Percentiles rank a stretch among this genome's conserved stretches.
Evolutionary conservation across 92 coral and sea anemone genomes (phyloP).

Genomic region (Virgularia gustaviana): DNA sequence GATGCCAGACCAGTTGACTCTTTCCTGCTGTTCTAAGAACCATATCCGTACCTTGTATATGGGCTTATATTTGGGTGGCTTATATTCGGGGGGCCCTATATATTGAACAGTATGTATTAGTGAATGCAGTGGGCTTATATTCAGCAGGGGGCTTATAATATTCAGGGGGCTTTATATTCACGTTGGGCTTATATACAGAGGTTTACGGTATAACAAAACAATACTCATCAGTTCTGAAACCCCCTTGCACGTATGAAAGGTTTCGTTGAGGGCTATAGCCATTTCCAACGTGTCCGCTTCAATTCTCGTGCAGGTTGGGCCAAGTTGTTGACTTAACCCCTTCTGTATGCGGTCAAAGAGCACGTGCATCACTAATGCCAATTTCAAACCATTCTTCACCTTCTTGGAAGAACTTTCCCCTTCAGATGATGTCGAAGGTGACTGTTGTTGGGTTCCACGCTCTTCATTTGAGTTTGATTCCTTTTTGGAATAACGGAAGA

Average conservation of each 20-base stretch:
- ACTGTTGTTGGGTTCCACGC: background rate
- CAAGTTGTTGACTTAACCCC: background rate
- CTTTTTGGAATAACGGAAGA: background rate
- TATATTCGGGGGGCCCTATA: too few species aligned
- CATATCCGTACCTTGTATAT: background rate
- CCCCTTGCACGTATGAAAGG: background rate
- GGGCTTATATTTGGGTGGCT: background rate
- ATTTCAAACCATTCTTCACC: background rate
- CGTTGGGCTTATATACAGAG: too few species aligned
- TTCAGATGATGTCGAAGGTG: background rate
- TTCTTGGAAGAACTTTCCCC: background rate
- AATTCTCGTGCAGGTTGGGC: background rate
- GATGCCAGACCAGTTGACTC: too few species aligned
- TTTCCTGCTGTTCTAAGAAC: too few species aligned
- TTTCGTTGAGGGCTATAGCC: constrained; percentile 1
- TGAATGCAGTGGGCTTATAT: too few species aligned
- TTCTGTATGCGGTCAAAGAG: background rate
- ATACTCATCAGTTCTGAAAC: background rate
- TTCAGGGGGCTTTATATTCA: too few species aligned
- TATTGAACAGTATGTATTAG: too few species aligned
- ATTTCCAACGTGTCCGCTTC: background rate
- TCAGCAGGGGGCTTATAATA: too few species aligned
- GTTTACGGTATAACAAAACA: too few species aligned
- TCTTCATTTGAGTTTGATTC: too few species aligned
- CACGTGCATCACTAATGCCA: constrained; percentile 1